Evolutionary conservation across 2,797 vertebrate genomes (phyloP), one percentile per base, ranked within the genome.

Genomic region (Eutrigla gurnardus): DNA sequence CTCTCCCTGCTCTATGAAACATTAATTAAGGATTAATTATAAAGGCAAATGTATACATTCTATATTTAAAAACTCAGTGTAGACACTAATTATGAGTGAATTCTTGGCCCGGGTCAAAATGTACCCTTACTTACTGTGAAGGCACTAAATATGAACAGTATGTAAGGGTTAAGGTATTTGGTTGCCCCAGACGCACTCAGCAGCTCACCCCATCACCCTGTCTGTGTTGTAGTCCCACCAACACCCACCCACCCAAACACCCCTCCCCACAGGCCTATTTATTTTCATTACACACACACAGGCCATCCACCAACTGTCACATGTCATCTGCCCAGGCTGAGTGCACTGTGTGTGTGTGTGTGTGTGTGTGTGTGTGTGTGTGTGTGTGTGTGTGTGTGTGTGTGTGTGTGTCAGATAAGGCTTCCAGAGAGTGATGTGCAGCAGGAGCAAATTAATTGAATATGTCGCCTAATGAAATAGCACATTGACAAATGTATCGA

Each of bases 261-360:
- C 18, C 15, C 53, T 35, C 55, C 40, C 40, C 7, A 42, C 7
- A 11, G 77, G 82, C 86, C 75, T 82, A 89, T 91, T 91, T 70
- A 89, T 94, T 93, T 91, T 89, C 86, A 92, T 94, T 91, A 62
- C 78, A 65, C 69, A 53, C 80, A 74, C 86, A 75, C 73, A 90
- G 78, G 88, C 90, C 87, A 87, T 77, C 84, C 76, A 65, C 69
- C 70, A 65, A 65, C 85, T 91, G 88, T 90, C 88, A 85, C 25
- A 63, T 69, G 79, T 68, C 79, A 82, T 71, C 62, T 54, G 65
- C 49, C 40, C 14, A 2, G 40, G 42, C 42, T 58, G 65, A 14
- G 43, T 37, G 35, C 8, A 14, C 13, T 55, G 53, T 8, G 13
- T 35, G 32, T 37, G 52, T 54, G 50, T 32, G 50, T 53, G 54